Percentiles rank a stretch among this genome's conserved stretches.
These are phyloP conservation scores for Helogale parvula DNA, from an alignment of 2,113 vertebrate genomes.

Conservation along the genomic window DNA sequence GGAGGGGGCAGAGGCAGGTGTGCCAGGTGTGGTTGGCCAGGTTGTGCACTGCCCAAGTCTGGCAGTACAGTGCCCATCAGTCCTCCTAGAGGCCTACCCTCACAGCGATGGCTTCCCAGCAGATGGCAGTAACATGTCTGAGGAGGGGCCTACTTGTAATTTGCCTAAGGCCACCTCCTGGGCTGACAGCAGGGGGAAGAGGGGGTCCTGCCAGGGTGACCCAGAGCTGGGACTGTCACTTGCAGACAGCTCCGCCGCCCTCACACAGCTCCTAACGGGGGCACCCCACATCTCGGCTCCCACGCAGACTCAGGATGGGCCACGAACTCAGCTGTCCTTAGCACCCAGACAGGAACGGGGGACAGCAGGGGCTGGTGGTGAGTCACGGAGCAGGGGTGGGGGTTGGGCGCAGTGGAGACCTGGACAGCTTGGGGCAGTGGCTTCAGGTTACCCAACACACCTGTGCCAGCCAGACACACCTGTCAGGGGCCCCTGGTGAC, in stretches of 20 bases:
- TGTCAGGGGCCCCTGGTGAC: neutral
- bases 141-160: neutral
- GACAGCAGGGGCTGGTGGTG: neutral
- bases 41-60: neutral
- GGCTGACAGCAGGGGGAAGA: neutral
- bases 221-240: neutral
- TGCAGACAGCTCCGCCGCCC: neutral
- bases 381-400: too few relatives aligned
- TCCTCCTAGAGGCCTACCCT: neutral
- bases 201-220: neutral
- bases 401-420: neutral
- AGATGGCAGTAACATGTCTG: neutral
- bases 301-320: neutral
- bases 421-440: neutral
- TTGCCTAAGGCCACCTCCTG: neutral
- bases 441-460: neutral
- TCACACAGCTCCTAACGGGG: neutral
- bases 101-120: neutral
- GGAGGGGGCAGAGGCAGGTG: neutral
- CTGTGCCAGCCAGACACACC: neutral
- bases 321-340: neutral
- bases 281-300: fast-evolving
- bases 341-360: neutral
- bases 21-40: neutral
- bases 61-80: neutral